These are phyloP conservation scores for Synanthedon myopaeformis DNA, from an alignment of 2,888 invertebrate species.

Conservation along the genomic window DNA sequence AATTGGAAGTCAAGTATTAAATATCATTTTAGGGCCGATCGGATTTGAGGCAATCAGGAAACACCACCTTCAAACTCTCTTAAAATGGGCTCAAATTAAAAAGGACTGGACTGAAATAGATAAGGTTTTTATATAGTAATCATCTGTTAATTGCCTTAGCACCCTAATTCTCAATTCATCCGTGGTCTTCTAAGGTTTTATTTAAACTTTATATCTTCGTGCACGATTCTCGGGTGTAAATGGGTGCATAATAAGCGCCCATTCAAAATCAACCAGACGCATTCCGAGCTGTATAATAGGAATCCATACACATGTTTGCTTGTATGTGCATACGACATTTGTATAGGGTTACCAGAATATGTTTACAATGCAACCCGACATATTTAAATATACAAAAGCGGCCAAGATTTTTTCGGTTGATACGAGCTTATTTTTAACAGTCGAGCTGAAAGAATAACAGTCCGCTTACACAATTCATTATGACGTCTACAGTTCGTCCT, in stretches of 20 bases:
- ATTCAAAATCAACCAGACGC: constrained; percentile 64
- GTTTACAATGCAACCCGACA: constrained; percentile 16
- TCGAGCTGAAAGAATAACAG: background rate
- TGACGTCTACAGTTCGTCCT: too few species aligned
- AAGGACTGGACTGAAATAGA: too few species aligned
- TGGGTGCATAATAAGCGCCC: constrained; percentile 68
- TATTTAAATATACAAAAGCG: constrained; percentile 6
- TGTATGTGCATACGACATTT: constrained; percentile 49
- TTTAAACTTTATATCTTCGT: constrained; percentile 4
- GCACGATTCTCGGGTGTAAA: constrained; percentile 48
- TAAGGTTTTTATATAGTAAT: too few species aligned
- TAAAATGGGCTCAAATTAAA: too few species aligned
- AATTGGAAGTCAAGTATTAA: too few species aligned
- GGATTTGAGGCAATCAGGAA: too few species aligned
- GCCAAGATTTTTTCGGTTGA: background rate
- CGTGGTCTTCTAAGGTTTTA: too few species aligned
- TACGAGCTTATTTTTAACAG: background rate
- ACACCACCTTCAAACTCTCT: too few species aligned
- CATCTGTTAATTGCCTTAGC: too few species aligned
- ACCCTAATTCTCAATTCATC: too few species aligned
- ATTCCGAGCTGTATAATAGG: constrained; percentile 61
- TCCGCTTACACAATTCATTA: too few species aligned
- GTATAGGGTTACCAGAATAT: constrained; percentile 56
- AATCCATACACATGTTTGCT: constrained; percentile 60
- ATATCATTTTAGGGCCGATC: too few species aligned